Evolutionary conservation across 1,140 invertebrate species (phyloP), one percentile per base, ranked within the genome.

Genomic region (Leptinotarsa undecemlineata): DNA sequence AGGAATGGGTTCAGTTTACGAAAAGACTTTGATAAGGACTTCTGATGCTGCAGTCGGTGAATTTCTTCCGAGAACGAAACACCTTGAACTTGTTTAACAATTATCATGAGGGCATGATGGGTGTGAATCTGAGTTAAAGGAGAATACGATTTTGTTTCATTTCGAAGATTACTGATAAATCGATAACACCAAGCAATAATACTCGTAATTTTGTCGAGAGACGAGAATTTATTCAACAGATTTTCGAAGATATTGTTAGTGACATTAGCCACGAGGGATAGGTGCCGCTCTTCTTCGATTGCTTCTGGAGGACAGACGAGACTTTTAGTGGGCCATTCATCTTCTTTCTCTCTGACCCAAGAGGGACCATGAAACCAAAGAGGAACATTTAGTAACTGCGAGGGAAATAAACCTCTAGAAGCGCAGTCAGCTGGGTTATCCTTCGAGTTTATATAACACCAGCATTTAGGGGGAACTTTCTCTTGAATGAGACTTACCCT

Each of bases 281-380:
- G 14, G n/a, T 57, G 14, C 13, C 51, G 14, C n/a, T 57, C 51
- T 57, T 57, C 51, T 57, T 57, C 6, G 4, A n/a, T 17, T 13
- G n/a, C n/a, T 57, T 57, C 51, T 17, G 51, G 5, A 57, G 51
- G n/a, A 17, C 26, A 33, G 6, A n/a, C 3, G 23, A 42, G 8
- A 15, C 11, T 51, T 47, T 23, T 60, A 17, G 15, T 57, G 19
- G 33, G 20, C 33, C 21, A 47, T 26, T 17, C 57, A 15, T 57
- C 20, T 61, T 20, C 42, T 51, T 13, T 19, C 20, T 57, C 19
- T 33, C 21, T 47, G 17, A 60, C 21, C 62, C 19, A 64, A 0
- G 17, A 14, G 15, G 21, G 47, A 85, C 83, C 83, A 85, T 57
- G 82, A 19, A 3, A 85, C 83, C 84, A 85, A 26, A 26, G 23